Conservation (phyloP, 2,888 invertebrate species). For the Sesia bembeciformis region DNA sequence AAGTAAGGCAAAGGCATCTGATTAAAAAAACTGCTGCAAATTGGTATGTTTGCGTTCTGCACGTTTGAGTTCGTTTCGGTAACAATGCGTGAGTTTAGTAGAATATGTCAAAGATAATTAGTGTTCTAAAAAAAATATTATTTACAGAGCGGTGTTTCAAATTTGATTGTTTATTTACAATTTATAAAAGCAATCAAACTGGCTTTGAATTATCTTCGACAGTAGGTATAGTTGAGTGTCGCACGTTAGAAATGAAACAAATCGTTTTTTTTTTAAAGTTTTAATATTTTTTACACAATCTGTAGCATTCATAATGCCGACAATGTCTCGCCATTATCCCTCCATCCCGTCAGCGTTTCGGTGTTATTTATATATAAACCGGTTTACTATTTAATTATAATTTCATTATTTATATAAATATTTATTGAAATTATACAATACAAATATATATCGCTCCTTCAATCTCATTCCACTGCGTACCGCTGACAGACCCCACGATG, state of each 20-base stretch:
- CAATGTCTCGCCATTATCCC: constrained; percentile 44
- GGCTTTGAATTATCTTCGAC: too few relatives aligned
- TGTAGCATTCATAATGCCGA: constrained; percentile 76
- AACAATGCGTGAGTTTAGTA: too few relatives aligned
- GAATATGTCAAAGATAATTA: too few relatives aligned
- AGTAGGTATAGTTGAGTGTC: too few relatives aligned
- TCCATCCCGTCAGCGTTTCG: constrained; percentile 46
- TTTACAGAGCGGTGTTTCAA: too few relatives aligned
- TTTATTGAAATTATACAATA: constrained; percentile 58
- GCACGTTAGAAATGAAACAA: constrained; percentile 45
- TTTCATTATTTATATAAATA: constrained; percentile 34
- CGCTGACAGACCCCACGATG: constrained; percentile 56
- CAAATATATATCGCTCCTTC: constrained; percentile 47
- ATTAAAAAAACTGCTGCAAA: too few relatives aligned
- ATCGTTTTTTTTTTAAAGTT: constrained; percentile 62
- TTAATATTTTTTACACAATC: constrained; percentile 77
- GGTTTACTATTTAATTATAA: constrained; percentile 35
- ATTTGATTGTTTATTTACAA: too few relatives aligned
- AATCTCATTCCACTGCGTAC: constrained; percentile 16
- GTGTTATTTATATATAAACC: constrained; percentile 41
- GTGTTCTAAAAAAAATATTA: too few relatives aligned
- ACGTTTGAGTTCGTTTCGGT: too few relatives aligned
- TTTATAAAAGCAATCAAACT: too few relatives aligned
- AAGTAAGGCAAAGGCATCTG: too few relatives aligned
- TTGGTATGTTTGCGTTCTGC: too few relatives aligned